Evolutionary conservation across 2,888 invertebrate genomes (phyloP), one percentile per base, ranked within the genome.

Genomic region (Dicyrtoma fusca): DNA sequence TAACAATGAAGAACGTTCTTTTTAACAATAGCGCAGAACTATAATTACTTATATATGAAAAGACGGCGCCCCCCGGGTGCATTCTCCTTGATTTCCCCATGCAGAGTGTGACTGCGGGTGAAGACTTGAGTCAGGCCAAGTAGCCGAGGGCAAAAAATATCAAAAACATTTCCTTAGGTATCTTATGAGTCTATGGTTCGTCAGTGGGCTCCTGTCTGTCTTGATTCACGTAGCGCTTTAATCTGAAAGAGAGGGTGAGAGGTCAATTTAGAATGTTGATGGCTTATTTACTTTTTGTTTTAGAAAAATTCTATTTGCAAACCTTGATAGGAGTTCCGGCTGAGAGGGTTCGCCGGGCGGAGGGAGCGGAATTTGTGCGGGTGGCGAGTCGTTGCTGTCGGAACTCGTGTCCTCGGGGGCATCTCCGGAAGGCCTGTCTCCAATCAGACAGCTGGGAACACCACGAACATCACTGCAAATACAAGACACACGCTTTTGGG

Each of bases 311-410:
- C 1, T 61, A 34, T 25, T 4, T 26, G 55, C 21, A 25, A 65
- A 80, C 79, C 80, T 79, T 53, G 78, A 69, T 21, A 75, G 77
- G 55, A 81, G 71, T 75, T 81, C 80, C 23, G 78, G 78, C 25
- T 78, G 76, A 11, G 69, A 70, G 4, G 80, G 80, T n/a, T 81
- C 77, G 53, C 79, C 79, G 19, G 78, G 77, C 25, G 80, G 80
- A 53, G 80, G 78, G n/a, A 69, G 21, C 68, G 69, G 73, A 45
- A 70, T 75, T 51, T 63, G 61, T 17, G 75, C 68, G 14, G 70
- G 74, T 26, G 77, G 78, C 17, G 75, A 74, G 34, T 79, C 77
- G 62, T 77, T 75, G 49, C 73, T 74, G 23, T 76, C 76, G 4
- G 79, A 79, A 59, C 76, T 78, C 0, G 78, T 78, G 47, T 79